A percentile compares a stretch with the other conserved stretches of the same genome.
These are phyloP conservation scores for Patella pellucida DNA, from an alignment of 2,888 invertebrate species.

Conservation along the genomic window DNA sequence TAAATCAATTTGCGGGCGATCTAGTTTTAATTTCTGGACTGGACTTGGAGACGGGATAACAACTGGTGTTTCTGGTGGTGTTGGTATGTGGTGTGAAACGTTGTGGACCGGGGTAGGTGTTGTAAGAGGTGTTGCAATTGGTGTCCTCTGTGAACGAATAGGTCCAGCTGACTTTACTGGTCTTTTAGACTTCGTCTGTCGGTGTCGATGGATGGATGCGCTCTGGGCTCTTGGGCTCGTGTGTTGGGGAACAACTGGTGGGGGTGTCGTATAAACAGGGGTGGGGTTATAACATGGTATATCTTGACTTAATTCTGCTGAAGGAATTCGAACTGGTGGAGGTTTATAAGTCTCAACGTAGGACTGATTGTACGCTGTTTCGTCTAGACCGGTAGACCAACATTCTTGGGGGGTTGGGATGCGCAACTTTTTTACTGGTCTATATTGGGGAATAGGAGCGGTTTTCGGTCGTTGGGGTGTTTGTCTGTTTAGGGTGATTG, in stretches of 20 bases:
- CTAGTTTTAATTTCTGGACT: not conserved
- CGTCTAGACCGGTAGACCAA: slow-evolving; percentile 35
- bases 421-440: slow-evolving; percentile 45
- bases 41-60: slow-evolving; percentile 15
- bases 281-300: too few species aligned
- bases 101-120: slow-evolving; percentile 16
- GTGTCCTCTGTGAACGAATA: slow-evolving; percentile 31
- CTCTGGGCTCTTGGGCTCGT: slow-evolving; percentile 42
- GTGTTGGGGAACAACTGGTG: not conserved
- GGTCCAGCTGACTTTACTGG: slow-evolving; percentile 50
- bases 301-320: slow-evolving; percentile 11
- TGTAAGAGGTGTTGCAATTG: not conserved
- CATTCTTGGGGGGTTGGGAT: slow-evolving; percentile 56
- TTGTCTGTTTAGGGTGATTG: not conserved
- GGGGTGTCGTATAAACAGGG: not conserved
- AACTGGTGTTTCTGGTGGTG: not conserved
- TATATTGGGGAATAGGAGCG: slow-evolving; percentile 50
- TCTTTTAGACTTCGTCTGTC: slow-evolving; percentile 40
- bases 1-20: not conserved
- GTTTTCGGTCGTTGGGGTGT: slow-evolving; percentile 38
- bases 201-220: slow-evolving; percentile 45
- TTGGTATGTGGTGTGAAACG: slow-evolving; percentile 19
- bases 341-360: slow-evolving; percentile 9
- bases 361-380: slow-evolving; percentile 19
- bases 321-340: not conserved